A percentile compares a stretch with the other conserved stretches of the same genome.
Evolutionary conservation across 2,113 vertebrate species (phyloP).

Genomic region (Labeo catla): DNA sequence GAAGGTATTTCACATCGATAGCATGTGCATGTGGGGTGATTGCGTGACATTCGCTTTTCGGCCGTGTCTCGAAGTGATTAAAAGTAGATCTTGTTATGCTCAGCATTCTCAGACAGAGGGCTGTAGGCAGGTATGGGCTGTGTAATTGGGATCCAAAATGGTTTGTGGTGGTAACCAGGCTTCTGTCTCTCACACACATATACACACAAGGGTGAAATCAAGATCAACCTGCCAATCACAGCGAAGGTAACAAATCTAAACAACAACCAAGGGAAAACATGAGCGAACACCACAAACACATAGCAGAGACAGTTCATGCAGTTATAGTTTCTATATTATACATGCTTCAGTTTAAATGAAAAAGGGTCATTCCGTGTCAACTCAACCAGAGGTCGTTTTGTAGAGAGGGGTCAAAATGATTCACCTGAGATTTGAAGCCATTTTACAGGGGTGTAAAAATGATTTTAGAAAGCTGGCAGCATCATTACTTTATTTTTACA

Average conservation of each 20-base stretch:
- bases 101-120: constrained; percentile 30
- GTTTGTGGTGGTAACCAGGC: constrained; percentile 20
- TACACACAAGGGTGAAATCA: constrained; percentile 14
- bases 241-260: neutral
- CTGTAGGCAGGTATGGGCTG: constrained; percentile 32
- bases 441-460: too few species aligned
- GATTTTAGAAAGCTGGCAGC: too few species aligned
- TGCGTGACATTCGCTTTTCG: constrained; percentile 29
- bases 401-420: too few species aligned
- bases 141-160: constrained; percentile 21
- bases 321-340: neutral
- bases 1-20: neutral
- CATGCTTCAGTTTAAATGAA: too few species aligned
- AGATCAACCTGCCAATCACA: constrained; percentile 21
- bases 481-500: too few species aligned
- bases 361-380: too few species aligned
- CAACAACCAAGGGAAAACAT: neutral
- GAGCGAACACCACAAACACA: neutral
- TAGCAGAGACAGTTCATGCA: neutral
- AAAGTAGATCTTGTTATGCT: constrained; percentile 38
- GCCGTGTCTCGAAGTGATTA: neutral
- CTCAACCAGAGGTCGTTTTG: too few species aligned
- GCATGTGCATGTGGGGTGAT: neutral
- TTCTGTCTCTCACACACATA: constrained; percentile 1
- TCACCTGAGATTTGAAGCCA: too few species aligned